Evolutionary conservation across 2,113 vertebrate species (phyloP), one percentile per base, ranked within the genome.

Genomic region (Trichomycterus rosablanca): DNA sequence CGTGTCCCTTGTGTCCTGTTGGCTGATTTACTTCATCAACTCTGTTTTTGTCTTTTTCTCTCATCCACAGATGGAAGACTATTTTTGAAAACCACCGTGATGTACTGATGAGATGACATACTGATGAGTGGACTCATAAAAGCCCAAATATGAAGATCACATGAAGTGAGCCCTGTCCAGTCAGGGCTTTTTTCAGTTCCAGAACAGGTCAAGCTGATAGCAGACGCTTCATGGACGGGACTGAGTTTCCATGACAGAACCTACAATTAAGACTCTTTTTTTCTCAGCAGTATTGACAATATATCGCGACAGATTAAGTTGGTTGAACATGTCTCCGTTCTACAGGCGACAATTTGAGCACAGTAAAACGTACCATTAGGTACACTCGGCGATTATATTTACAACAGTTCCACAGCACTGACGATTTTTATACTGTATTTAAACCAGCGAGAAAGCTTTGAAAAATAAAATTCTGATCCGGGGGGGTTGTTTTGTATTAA

Each of bases 51-150:
- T 40, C 14, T 40, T 40, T 11, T 2, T 14, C 37, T 67, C 81
- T 87, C 67, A 52, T 79, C 90, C 92, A 77, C 88, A 98, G 95
- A 97, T 92, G 95, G 96, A 89, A 92, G 96, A 89, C 93, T 98
- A 81, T 98, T 97, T 91, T 91, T 98, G 91, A 98, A 98, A 90
- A 97, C 93, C 80, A 91, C 93, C 73, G 93, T 97, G 86, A 98
- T 98, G 96, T 98, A 98, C 79, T 98, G 90, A 97, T 81, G 82
- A 76, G 78, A 70, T 67, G 49, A 19, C 1, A n/a, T 62, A 59
- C n/a, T n/a, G n/a, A n/a, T n/a, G n/a, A n/a, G 75, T 83, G 76
- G 88, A 84, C 85, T 61, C 66, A 69, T 75, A 77, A 75, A 68
- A 65, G 50, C 37, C 68, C 74, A 72, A 72, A 58, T 51, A 68